Evolutionary conservation across 1,140 invertebrate species (phyloP).

Genomic region (Scaptodrosophila lebanonensis): DNA sequence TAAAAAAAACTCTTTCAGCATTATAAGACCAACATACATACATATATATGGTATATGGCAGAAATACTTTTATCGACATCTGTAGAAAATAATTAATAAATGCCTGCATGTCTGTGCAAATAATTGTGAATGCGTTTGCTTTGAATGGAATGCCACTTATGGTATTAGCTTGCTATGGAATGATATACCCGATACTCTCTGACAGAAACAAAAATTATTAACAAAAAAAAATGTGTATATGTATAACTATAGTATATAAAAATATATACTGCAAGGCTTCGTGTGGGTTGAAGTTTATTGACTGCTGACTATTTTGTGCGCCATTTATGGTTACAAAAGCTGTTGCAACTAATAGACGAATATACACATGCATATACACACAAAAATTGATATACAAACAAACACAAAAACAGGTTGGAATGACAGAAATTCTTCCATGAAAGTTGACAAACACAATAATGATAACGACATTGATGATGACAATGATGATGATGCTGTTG

Average conservation of each 20-base stretch:
- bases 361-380: too few species aligned
- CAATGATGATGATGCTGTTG: too few species aligned
- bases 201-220: slow-evolving; percentile 1
- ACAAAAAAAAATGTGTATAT: slow-evolving; percentile 30
- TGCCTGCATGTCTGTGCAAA: too few species aligned
- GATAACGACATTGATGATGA: too few species aligned
- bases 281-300: slow-evolving; percentile 65
- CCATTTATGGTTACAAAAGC: slow-evolving; percentile 60
- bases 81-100: too few species aligned
- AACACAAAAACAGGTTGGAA: slow-evolving; percentile 1
- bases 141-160: slow-evolving; percentile 50
- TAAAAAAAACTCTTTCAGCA: too few species aligned
- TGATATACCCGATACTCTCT: slow-evolving; percentile 34
- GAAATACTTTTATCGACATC: slow-evolving; percentile 22
- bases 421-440: too few species aligned
- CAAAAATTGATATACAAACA: slow-evolving; percentile 18
- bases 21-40: too few species aligned
- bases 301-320: slow-evolving; percentile 31
- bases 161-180: slow-evolving; percentile 40
- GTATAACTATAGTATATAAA: slow-evolving; percentile 24
- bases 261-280: slow-evolving; percentile 9
- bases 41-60: background rate
- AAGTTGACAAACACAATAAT: too few species aligned
- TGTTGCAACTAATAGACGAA: slow-evolving; percentile 48
- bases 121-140: slow-evolving; percentile 29